These are phyloP conservation scores for Malurus cyaneus DNA, from an alignment of 2,113 vertebrate species.

Conservation along the genomic window DNA sequence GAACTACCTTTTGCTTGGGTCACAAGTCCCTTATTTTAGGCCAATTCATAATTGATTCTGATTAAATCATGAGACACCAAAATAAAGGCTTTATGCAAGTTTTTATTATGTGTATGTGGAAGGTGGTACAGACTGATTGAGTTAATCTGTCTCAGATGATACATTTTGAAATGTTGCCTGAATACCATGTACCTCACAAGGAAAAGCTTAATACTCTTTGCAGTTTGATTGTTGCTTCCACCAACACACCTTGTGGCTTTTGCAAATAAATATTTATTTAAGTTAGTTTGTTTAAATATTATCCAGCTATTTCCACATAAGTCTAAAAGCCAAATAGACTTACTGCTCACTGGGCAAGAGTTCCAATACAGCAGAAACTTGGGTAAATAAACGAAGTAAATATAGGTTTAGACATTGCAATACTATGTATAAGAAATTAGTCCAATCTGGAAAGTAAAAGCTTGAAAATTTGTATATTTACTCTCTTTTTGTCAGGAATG, in stretches of 20 bases:
- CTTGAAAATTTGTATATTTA: not conserved
- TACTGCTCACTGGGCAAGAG: slow-evolving; percentile 23
- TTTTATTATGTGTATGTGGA: not conserved
- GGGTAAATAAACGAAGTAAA: not conserved
- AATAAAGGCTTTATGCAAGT: not conserved
- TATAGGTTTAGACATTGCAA: not conserved
- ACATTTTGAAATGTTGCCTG: not conserved
- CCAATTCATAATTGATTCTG: not conserved
- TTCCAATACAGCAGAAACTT: not conserved
- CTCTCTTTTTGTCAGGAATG: not conserved
- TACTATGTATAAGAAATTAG: not conserved
- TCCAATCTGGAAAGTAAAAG: not conserved
- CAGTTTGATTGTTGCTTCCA: not conserved
- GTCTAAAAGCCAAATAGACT: slow-evolving; percentile 57
- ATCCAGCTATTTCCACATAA: slow-evolving; percentile 67
- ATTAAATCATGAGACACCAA: not conserved
- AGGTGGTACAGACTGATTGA: not conserved
- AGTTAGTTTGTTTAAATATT: slow-evolving; percentile 60
- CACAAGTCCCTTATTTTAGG: not conserved
- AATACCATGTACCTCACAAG: not conserved
- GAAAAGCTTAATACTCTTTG: not conserved
- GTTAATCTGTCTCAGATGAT: not conserved
- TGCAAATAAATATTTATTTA: not conserved
- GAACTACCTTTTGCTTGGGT: not conserved
- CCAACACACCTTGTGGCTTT: not conserved